Base-by-base conservation (phyloP, 2,797 vertebrate genomes). In the Chiloscyllium punctatum region DNA sequence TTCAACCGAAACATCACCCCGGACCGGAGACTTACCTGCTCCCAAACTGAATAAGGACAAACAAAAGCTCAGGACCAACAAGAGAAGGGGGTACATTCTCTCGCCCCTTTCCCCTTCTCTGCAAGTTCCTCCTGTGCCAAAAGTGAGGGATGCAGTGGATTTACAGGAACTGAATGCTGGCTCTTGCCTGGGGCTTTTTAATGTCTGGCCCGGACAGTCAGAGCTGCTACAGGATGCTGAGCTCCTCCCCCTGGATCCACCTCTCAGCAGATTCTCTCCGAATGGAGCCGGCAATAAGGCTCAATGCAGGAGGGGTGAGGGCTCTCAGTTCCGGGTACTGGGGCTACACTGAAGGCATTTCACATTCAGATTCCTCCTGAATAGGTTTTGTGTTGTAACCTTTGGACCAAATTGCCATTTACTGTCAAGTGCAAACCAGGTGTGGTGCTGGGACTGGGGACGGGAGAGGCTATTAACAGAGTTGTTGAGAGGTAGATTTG, bases 181-280 rank as follows among this genome's bases (percentile, higher is more conserved):
- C 94, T 51, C 4, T 5, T 0, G 66, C 15, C 68, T 69, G 48
- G 42, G 68, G 21, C 69, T 94, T 74, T 94, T 94, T 94, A 74
- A 62, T 94, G 2, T 94, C 69, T 94, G 68, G 27, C 48, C 25
- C 5, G 69, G 94, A 33, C 48, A 94, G 69, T 94, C 37, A 2
- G 94, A 94, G 42, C 94, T 94, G 94, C 27, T 21, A 9, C 13
- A 74, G 23, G 11, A 53, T 33, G 94, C 11, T 69, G 69, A 53
- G 42, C 94, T 94, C 94, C 94, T 74, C 94, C 94, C 33, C 69
- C 88, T 21, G 16, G 37, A 53, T 33, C 94, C n/a, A 33, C 94
- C 71, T 53, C 42, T 74, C 71, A 21, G 27, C 15, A 72, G 13
- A 51, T 94, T 66, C 13, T 88, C 66, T 88, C 86, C 37, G 18